Evolutionary conservation across 2,113 vertebrate species (phyloP), one percentile per base, ranked within the genome.

Genomic region (Gorsachius goisagi): DNA sequence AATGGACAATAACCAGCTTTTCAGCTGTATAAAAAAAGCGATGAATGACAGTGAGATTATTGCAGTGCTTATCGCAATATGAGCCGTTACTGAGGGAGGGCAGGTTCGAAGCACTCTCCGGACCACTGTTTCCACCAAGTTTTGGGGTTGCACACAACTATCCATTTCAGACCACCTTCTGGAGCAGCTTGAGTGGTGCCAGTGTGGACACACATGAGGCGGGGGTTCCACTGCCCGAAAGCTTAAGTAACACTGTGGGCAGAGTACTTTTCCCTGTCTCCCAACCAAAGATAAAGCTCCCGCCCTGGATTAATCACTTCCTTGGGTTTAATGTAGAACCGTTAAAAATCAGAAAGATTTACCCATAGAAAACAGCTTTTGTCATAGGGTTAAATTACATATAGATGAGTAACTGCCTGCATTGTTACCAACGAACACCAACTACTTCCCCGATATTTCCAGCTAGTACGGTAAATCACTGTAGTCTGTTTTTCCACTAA

Each of bases 161-260:
- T 24, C 47, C 39, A 28, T 41, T 52, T 72, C 72, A 78, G 39
- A 59, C 20, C 58, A 27, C 8, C 52, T 39, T 59, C 45, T 47
- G 33, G 37, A 72, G 72, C 33, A 52, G n/a, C 33, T 49, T 7
- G 23, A 50, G 55, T 10, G 23, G 49, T 45, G 50, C 23, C 44
- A 58, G 33, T 2, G 1, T 7, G 12, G 55, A 53, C 0, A 0
- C 24, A 55, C 19, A 6, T 30, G 27, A 32, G 30, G 30, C 2
- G 2, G 44, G 13, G 52, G 28, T 39, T 59, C 59, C 52, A n/a
- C 23, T 23, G 56, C 49, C 32, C 4, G 0, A 63, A 72, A 30
- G 37, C 33, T 35, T 12, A 30, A 62, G 23, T 45, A 78, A 88
- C 28, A 22, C 17, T 4, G 12, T 53, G 11, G 72, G 44, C 33